Evolutionary conservation across 1,140 invertebrate species (phyloP).

Genomic region (Aphis gossypii): DNA sequence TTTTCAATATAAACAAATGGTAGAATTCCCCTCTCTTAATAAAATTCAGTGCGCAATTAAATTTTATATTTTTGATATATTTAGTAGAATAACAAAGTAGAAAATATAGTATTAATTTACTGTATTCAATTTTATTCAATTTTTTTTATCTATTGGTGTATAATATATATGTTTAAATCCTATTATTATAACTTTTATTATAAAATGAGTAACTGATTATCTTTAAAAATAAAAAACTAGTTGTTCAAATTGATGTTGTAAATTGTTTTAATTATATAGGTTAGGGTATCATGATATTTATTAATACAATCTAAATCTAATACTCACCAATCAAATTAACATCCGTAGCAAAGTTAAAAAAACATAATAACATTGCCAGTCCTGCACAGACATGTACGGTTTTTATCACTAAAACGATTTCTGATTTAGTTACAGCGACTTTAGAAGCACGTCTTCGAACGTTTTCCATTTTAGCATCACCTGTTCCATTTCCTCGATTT

Average conservation of each 20-base stretch:
- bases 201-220: background rate
- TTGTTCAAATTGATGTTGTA: no score
- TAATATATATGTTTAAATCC: background rate
- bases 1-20: background rate
- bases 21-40: no score
- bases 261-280: background rate
- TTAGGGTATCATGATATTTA: background rate
- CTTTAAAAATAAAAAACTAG: no score
- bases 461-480: slow-evolving; percentile 52
- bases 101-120: background rate
- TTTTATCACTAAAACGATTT: slow-evolving; percentile 48
- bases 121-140: background rate
- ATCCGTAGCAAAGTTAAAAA: slow-evolving; percentile 52
- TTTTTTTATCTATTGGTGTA: background rate
- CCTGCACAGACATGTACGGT: slow-evolving; percentile 42
- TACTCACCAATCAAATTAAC: slow-evolving; percentile 48
- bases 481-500: slow-evolving; percentile 62
- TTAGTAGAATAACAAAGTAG: background rate
- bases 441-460: slow-evolving; percentile 49
- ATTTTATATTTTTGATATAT: background rate
- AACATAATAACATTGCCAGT: slow-evolving; percentile 47
- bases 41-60: no score
- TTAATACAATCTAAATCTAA: background rate
- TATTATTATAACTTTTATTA: background rate
- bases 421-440: slow-evolving; percentile 43